Percentiles rank a stretch among this genome's conserved stretches.
Conservation (phyloP, 2,797 vertebrate genomes). For the Arrhamphus sclerolepis region DNA sequence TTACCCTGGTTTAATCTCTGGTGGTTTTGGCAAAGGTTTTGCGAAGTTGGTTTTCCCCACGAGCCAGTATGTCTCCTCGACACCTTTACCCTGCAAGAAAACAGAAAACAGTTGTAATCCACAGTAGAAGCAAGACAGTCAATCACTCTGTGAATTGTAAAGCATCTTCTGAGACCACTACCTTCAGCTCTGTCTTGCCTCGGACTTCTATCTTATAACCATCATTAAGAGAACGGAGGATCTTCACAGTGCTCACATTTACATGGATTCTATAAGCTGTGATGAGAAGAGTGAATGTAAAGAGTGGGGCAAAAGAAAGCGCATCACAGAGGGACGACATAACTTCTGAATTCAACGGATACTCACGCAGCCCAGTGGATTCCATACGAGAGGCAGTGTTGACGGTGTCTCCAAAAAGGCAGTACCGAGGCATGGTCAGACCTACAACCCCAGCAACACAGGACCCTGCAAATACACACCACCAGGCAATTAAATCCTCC, state of each 20-base stretch:
- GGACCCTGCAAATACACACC: slow-evolving; percentile 67
- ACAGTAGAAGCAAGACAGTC: not conserved
- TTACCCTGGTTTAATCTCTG: slow-evolving; percentile 85
- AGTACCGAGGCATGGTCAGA: slow-evolving; percentile 88
- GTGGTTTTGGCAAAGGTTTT: slow-evolving; percentile 85
- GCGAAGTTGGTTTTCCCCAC: slow-evolving; percentile 82
- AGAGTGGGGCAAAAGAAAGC: not conserved
- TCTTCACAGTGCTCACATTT: slow-evolving; percentile 82
- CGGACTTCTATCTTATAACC: slow-evolving; percentile 84
- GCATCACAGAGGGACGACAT: no score
- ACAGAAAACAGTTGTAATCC: not conserved
- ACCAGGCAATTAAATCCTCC: not conserved
- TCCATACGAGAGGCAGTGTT: slow-evolving; percentile 90
- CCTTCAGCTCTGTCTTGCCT: slow-evolving; percentile 86
- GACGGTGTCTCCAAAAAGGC: slow-evolving; percentile 89
- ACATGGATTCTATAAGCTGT: slow-evolving; percentile 88
- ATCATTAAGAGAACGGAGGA: slow-evolving; percentile 82
- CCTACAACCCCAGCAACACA: slow-evolving; percentile 88
- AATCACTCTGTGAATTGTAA: not conserved
- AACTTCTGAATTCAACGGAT: not conserved
- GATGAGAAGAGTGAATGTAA: not conserved
- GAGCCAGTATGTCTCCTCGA: slow-evolving; percentile 87
- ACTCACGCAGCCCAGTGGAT: slow-evolving; percentile 87
- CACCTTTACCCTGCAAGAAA: slow-evolving; percentile 82
- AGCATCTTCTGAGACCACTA: slow-evolving; percentile 29